These are phyloP conservation scores for Idaea dimidiata DNA, from an alignment of 2,888 invertebrate genomes.

Conservation along the genomic window DNA sequence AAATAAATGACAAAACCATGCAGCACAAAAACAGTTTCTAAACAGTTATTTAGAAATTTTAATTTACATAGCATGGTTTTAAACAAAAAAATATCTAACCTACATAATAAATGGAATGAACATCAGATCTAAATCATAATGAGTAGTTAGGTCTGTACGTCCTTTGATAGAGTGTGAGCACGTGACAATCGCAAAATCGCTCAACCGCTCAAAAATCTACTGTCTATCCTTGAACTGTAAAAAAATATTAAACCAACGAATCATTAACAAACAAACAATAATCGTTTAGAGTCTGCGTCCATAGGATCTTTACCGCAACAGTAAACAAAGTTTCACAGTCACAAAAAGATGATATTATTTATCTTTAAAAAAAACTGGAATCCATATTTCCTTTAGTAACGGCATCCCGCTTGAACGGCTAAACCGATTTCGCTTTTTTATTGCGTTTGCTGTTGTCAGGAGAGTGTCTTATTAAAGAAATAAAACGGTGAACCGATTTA, in stretches of 20 bases:
- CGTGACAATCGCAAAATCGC: slow-evolving; percentile 36
- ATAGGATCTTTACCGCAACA: too few relatives aligned
- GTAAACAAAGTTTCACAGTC: too few relatives aligned
- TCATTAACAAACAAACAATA: slow-evolving; percentile 11
- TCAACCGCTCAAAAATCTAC: slow-evolving; percentile 27
- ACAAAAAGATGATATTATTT: too few relatives aligned
- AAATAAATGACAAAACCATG: background rate
- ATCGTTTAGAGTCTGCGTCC: slow-evolving; percentile 10
- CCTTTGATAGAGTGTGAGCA: slow-evolving; percentile 25
- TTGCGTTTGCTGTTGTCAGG: too few relatives aligned
- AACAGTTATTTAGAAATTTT: background rate
- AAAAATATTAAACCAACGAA: slow-evolving; percentile 19
- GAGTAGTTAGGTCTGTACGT: slow-evolving; percentile 10
- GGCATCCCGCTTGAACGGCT: too few relatives aligned
- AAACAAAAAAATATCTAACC: background rate
- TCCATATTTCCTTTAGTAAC: too few relatives aligned
- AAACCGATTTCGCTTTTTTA: too few relatives aligned
- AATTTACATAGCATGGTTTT: background rate
- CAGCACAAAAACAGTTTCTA: background rate
- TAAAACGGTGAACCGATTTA: too few relatives aligned
- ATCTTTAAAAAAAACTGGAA: too few relatives aligned
- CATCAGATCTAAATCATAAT: slow-evolving; percentile 3
- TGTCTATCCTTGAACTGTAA: slow-evolving; percentile 24
- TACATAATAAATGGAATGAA: background rate
- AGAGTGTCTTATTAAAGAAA: too few relatives aligned